Conservation (phyloP, 2,113 vertebrate species). For the Leucosticte australis region DNA sequence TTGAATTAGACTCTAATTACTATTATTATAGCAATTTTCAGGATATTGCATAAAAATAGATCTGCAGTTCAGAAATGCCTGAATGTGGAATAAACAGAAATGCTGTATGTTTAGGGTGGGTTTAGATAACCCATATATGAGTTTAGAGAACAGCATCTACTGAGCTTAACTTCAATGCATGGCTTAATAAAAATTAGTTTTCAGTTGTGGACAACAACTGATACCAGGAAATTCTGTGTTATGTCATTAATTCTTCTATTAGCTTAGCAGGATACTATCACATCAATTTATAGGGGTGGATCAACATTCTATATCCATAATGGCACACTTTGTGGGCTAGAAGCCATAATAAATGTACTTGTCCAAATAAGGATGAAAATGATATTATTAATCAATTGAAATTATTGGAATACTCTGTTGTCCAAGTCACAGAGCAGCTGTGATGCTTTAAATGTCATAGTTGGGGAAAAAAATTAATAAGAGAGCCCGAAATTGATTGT, state of each 20-base stretch:
- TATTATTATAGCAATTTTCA: not conserved
- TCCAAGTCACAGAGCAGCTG: not conserved
- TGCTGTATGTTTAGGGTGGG: not conserved
- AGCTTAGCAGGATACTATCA: not conserved
- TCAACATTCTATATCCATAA: not conserved
- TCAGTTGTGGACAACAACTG: not conserved
- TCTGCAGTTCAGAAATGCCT: not conserved
- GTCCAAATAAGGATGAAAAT: not conserved
- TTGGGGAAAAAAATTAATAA: not conserved
- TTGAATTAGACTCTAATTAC: not conserved
- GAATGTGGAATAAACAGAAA: not conserved
- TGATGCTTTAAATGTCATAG: not conserved
- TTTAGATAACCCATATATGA: not conserved
- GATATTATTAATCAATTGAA: not conserved
- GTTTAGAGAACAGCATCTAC: not conserved
- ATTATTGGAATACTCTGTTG: not conserved
- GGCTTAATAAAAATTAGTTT: not conserved
- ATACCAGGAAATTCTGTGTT: not conserved
- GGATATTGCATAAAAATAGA: not conserved
- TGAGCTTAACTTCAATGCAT: not conserved
- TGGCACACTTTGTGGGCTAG: not conserved
- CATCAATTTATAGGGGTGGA: not conserved
- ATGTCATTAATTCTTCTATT: not conserved
- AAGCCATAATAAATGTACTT: not conserved
- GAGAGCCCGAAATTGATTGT: not conserved